Conservation (phyloP, 2,888 invertebrate genomes). For the Drosophila nigritarsus region DNA sequence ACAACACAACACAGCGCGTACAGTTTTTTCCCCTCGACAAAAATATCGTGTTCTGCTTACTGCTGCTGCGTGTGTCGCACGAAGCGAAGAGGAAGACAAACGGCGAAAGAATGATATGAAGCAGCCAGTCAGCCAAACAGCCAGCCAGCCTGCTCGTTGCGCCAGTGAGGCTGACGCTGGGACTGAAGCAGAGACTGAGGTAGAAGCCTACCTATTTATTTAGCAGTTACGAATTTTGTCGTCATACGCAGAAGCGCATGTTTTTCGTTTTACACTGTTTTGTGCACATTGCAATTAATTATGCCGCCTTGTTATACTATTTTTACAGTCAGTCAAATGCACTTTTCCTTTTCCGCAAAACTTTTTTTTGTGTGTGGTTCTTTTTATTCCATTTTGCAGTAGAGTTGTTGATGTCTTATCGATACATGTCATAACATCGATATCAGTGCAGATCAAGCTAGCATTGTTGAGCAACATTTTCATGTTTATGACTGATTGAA, state of each 20-base stretch:
- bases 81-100: slow-evolving; percentile 63
- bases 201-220: slow-evolving; percentile 50
- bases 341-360: slow-evolving; percentile 77
- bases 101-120: slow-evolving; percentile 61
- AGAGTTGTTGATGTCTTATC: slow-evolving; percentile 61
- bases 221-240: slow-evolving; percentile 28
- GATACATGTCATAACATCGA: slow-evolving; percentile 45
- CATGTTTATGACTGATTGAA: neutral
- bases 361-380: slow-evolving; percentile 67
- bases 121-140: slow-evolving; percentile 10
- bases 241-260: slow-evolving; percentile 63
- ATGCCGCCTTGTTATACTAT: slow-evolving; percentile 40
- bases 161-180: slow-evolving; percentile 22
- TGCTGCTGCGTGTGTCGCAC: slow-evolving; percentile 66
- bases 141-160: slow-evolving; percentile 37
- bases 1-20: slow-evolving; percentile 55
- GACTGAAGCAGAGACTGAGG: slow-evolving; percentile 1
- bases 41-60: slow-evolving; percentile 70
- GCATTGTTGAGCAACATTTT: neutral
- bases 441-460: slow-evolving; percentile 36
- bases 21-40: slow-evolving; percentile 76
- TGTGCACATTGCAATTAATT: slow-evolving; percentile 51
- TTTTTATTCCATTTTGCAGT: slow-evolving; percentile 71
- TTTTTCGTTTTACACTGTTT: slow-evolving; percentile 47
- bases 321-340: slow-evolving; percentile 66